Conservation (phyloP, 2,888 invertebrate genomes). For the Heliconius ismenius region DNA sequence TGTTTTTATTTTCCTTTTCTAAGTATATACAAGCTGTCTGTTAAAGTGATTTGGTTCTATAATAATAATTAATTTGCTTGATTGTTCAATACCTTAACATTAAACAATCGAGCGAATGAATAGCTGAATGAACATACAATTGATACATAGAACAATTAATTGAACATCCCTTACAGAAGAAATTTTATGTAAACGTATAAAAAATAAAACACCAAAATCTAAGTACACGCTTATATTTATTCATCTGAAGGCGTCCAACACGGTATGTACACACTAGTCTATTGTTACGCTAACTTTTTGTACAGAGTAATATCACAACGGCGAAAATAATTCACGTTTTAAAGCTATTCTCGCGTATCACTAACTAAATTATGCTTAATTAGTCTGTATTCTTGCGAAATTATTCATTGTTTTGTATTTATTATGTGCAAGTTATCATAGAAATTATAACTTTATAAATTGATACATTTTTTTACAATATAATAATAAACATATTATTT, state of each 20-base stretch:
- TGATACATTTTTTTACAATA: background rate
- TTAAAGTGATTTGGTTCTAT: no score
- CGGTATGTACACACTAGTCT: slow-evolving; percentile 44
- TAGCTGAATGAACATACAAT: no score
- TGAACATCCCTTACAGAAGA: background rate
- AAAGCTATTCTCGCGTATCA: slow-evolving; percentile 59
- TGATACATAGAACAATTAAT: no score
- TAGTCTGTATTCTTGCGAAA: slow-evolving; percentile 16
- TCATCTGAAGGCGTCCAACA: slow-evolving; percentile 66
- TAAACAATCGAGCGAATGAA: no score
- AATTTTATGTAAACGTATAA: background rate
- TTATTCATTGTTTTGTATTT: slow-evolving; percentile 3
- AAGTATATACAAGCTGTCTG: no score
- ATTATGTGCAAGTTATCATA: slow-evolving; percentile 1
- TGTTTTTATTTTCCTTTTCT: background rate
- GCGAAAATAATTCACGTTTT: slow-evolving; percentile 67
- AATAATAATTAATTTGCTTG: no score
- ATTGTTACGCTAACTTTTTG: slow-evolving; percentile 64
- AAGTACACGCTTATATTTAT: slow-evolving; percentile 54
- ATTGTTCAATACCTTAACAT: no score
- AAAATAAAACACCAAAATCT: slow-evolving; percentile 50
- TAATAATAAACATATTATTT: no score
- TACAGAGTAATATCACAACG: slow-evolving; percentile 77
- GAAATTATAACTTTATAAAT: background rate
- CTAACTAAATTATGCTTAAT: slow-evolving; percentile 39